These are phyloP conservation scores for Cyanoderma ruficeps DNA, from an alignment of 2,113 vertebrate genomes.

Conservation along the genomic window DNA sequence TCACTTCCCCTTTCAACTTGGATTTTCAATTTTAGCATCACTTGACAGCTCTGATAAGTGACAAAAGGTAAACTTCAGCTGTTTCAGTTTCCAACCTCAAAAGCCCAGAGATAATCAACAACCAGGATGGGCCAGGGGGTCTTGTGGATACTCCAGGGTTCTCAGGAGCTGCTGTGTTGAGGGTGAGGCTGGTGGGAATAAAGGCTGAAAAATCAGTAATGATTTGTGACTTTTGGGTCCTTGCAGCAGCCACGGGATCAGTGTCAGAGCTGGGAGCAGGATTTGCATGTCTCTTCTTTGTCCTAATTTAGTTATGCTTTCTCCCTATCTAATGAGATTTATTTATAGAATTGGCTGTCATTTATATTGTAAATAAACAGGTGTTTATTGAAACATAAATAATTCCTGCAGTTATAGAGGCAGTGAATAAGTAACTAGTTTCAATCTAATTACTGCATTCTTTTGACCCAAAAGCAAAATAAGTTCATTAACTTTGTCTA, in stretches of 20 bases:
- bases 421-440: not conserved
- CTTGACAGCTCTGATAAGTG: constrained; percentile 15
- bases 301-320: not conserved
- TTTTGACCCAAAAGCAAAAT: constrained; percentile 19
- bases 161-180: not conserved
- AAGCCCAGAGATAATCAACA: not conserved
- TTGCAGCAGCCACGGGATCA: not conserved
- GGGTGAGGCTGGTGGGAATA: not conserved
- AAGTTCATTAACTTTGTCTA: constrained; percentile 3
- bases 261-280: not conserved
- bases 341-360: not conserved
- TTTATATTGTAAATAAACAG: constrained; percentile 10
- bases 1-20: constrained; percentile 3
- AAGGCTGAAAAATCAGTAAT: not conserved
- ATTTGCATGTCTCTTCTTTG: not conserved
- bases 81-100: not conserved
- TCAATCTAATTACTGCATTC: not conserved
- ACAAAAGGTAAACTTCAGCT: not conserved
- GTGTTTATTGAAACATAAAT: constrained; percentile 23
- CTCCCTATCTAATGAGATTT: not conserved
- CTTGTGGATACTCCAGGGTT: not conserved
- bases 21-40: constrained; percentile 34
- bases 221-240: not conserved
- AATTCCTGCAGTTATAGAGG: not conserved
- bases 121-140: not conserved